Evolutionary conservation across 92 coral and sea anemone genomes (phyloP), one percentile per base, ranked within the genome.

Genomic region (Ricordea florida): DNA sequence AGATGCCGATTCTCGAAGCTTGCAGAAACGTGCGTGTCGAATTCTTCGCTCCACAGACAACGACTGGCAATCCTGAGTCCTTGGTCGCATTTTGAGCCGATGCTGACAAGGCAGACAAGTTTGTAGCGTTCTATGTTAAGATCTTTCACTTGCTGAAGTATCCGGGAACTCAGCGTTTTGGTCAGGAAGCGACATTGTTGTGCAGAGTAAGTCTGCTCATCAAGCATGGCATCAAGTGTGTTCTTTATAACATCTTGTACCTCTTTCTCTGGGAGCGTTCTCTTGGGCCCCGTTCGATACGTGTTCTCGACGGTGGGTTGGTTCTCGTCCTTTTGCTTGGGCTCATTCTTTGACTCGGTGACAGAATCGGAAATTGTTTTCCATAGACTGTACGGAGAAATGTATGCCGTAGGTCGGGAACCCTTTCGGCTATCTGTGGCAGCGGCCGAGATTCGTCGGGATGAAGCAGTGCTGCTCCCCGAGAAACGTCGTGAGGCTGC

Each of bases 11-110:
- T 91, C 57, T 93, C 96, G 37, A 91, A 78, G 44, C 71, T 78
- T 56, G 78, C 98, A 6, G 90, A 79, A 10, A 83, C 96, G 22
- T 83, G 87, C 17, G 93, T 84, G 74, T 93, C 98, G 26, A 56
- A 81, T 16, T 91, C 86, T 34, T 86, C 69, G 69, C 81, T 85
- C 98, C 98, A 93, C 44, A 93, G 61, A 78, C 98, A 93, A 23
- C 98, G 76, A 69, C 98, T 93, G 0, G 92, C 93, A 18, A 93
- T 83, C 55, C 73, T 57, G 27, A 93, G 28, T 20, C 85, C 91
- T 52, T 74, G 87, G 23, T 86, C 40, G 2, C 62, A 49, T 24
- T 88, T 88, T 48, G 92, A 74, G 8, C 97, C 91, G 33, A 89
- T 87, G 40, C 70, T 84, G 18, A 86, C 91, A 44, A 91, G 29